Evolutionary conservation across 92 coral and sea anemone species (phyloP).

Genomic region (Porites lobata): DNA sequence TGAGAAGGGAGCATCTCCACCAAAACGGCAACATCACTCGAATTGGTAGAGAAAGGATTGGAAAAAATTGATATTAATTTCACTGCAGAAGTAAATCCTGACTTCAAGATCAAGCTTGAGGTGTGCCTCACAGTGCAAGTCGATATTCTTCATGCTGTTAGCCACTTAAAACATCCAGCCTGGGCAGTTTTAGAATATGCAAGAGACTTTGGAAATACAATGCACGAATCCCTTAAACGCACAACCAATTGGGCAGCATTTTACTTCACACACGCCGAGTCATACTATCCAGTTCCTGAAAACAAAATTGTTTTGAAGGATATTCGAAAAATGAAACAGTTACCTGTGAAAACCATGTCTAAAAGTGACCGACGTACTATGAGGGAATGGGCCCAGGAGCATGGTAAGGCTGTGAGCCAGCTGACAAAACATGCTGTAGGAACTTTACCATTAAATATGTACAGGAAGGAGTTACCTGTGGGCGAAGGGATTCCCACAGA

Average conservation of each 20-base stretch:
- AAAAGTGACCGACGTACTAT: no score
- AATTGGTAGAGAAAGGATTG: slow-evolving; percentile 63
- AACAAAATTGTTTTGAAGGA: no score
- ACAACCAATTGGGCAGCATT: no score
- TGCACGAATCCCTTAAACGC: slow-evolving; percentile 39
- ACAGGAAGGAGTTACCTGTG: no score
- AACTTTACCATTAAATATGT: no score
- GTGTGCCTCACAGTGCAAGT: slow-evolving; percentile 52
- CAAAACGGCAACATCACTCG: slow-evolving; percentile 53
- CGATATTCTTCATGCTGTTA: slow-evolving; percentile 55
- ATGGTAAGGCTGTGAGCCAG: no score
- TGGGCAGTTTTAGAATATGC: slow-evolving; percentile 69
- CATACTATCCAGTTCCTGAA: neutral
- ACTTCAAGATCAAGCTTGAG: slow-evolving; percentile 45
- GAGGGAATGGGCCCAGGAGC: no score
- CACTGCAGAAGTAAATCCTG: neutral
- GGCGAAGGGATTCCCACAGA: no score
- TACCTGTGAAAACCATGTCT: no score
- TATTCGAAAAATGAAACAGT: no score
- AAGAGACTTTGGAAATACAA: slow-evolving; percentile 50
- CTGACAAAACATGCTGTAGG: no score
- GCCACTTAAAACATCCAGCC: slow-evolving; percentile 66
- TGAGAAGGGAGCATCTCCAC: slow-evolving; percentile 62
- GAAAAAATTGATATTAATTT: slow-evolving; percentile 9
- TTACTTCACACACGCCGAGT: neutral